Base-by-base conservation (phyloP, 2,113 vertebrate species). In the Quiscalus mexicanus region DNA sequence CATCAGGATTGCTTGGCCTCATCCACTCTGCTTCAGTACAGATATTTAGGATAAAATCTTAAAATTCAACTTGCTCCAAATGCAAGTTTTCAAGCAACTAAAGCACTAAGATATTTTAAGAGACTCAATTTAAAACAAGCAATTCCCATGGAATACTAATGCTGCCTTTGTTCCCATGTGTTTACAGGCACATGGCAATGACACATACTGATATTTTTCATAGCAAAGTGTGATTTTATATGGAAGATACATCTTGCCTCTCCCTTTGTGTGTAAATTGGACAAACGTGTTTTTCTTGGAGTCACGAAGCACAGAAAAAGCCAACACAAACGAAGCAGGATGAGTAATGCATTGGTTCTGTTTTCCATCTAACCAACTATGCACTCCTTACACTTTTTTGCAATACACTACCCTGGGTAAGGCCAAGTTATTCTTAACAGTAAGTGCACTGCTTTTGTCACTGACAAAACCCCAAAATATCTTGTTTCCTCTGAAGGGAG, bases 281-380 rank as follows among this genome's bases (percentile, higher is more conserved):
- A 97, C 96, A 97, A 94, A 95, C 20, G n/a, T 98, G 97, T 97
- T 98, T 96, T 96, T 98, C 96, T 98, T 98, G 97, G 98, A 98
- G 93, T 25, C 89, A 73, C 7, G 70, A 93, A 92, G 84, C 79
- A 90, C 90, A 49, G 84, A 93, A 94, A 96, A 95, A 93, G 97
- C 96, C 98, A 98, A 98, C 83, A 62, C 97, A 98, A 98, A 98
- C 10, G 49, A 97, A 98, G 96, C 70, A 96, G 93, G 94, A 96
- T 97, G 96, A 97, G 91, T 97, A 97, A 98, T 95, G 93, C 97
- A 84, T 52, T 96, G 83, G 93, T 94, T 95, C 93, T 97, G 92
- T 87, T 97, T 98, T 96, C 94, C 84, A 77, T 96, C 95, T 96
- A 97, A 94, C 64, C 83, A 96, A 95, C 93, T 95, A 89, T 90